Base-by-base conservation (phyloP, 2,797 vertebrate genomes). In the Manis javanica region DNA sequence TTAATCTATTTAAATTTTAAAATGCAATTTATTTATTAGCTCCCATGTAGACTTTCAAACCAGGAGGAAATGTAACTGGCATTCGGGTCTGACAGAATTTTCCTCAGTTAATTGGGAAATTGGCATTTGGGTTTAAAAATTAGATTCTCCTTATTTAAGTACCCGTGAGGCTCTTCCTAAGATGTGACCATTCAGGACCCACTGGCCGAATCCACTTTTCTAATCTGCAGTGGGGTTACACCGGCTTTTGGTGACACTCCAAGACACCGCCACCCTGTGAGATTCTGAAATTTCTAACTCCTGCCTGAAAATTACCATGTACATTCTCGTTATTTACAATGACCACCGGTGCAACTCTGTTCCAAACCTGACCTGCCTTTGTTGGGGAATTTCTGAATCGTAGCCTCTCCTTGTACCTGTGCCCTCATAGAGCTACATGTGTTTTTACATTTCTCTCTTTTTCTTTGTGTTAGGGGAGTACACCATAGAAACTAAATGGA, bases 1-100 rank as follows among this genome's bases (percentile, higher is more conserved):
- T 95, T 91, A 66, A 81, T 49, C 87, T 81, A 85, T 78, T 94
- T 84, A 83, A 53, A 86, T 77, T 93, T 93, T 91, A 9, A 96
- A 94, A 85, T 72, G 24, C 23, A 87, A 46, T 82, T 87, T 88
- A 49, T 69, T 94, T 94, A 42, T 82, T 92, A 42, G 31, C 93
- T 87, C 46, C n/a, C 51, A 71, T 49, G 24, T 46, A 78, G 57
- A 91, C 29, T 94, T 95, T 69, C 86, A 94, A 74, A 57, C 31
- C 66, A 77, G 26, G 39, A 79, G 26, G 75, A 94, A 87, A 74
- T 68, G 2, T 84, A 94, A 63, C 37, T 61, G 74, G 66, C 31
- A 18, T 86, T 96, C 72, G 88, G 63, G 23, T 63, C 64, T 83
- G 63, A 95, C 4, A 92, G 82, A n/a, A 79, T 90, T 82, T 93